Conservation (phyloP, 1,140 invertebrate genomes). For the Aphaenogaster rudis region DNA sequence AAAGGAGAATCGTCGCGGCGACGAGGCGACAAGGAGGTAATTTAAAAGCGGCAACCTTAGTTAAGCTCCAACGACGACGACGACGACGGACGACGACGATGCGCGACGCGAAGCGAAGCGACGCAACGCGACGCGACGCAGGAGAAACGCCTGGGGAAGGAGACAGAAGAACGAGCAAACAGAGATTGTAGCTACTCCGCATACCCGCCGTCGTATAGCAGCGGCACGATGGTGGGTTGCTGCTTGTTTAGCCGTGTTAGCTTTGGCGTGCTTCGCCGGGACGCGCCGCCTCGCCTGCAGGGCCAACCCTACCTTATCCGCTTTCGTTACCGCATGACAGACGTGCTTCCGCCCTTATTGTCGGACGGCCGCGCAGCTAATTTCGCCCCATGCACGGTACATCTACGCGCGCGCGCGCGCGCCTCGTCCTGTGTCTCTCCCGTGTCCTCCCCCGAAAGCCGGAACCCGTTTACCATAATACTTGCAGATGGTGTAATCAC, state of each 20-base stretch:
- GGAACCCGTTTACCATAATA: constrained; percentile 57
- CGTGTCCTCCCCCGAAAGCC: background rate
- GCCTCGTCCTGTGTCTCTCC: background rate
- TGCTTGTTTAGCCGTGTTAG: constrained; percentile 75
- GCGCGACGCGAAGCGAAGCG: constrained; percentile 1
- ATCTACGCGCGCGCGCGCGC: constrained; percentile 5
- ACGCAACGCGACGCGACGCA: constrained; percentile 26
- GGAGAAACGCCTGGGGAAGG: background rate
- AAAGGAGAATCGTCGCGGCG: background rate
- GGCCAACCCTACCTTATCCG: constrained; percentile 65
- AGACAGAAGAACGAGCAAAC: constrained; percentile 62
- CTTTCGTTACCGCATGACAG: constrained; percentile 60
- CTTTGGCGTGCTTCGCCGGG: constrained; percentile 64
- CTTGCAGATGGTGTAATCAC: constrained; percentile 61
- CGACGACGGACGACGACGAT: background rate
- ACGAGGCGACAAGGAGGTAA: constrained; percentile 22
- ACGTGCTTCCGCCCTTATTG: constrained; percentile 63
- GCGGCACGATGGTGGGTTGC: constrained; percentile 60
- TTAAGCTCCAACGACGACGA: constrained; percentile 17
- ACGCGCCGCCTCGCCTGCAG: constrained; percentile 50
- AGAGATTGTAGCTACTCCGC: constrained; percentile 61
- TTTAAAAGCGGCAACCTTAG: constrained; percentile 71
- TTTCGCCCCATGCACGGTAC: constrained; percentile 38
- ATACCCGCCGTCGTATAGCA: constrained; percentile 62
- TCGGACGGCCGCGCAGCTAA: constrained; percentile 57